Base-by-base conservation (phyloP, 2,113 vertebrate species). In the Entomyzon cyanotis region DNA sequence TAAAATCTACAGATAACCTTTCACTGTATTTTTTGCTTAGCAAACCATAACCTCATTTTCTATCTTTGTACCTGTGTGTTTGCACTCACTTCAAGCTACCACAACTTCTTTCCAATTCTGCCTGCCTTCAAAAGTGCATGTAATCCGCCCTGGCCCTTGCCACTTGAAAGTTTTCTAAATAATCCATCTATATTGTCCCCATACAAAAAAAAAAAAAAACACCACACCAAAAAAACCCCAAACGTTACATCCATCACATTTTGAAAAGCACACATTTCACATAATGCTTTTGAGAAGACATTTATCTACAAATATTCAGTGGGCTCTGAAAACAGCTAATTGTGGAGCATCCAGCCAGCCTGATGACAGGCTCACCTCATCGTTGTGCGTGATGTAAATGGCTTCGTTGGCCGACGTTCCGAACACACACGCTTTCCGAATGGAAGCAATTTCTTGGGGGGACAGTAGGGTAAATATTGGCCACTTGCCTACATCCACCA, bases 401-500 rank as follows among this genome's bases (percentile, higher is more conserved):
- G 99, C 99, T 95, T 99, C 99, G 3, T 99, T 99, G 83, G 99
- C 99, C 11, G 98, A 99, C 1, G 98, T 98, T 30, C 99, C 99
- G 52, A 99, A 99, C n/a, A 99, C 98, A 4, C 99, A 99, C 0
- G 99, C 99, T 71, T 99, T 99, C 68, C 98, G 96, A 90, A 99
- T 98, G 15, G 98, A 98, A 21, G 98, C 93, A 20, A 99, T 97
- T 74, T 99, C 99, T 90, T 99, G 98, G 27, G 98, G 97, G 5
- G 98, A 98, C 93, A 99, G 97, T 33, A 99, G 97, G 76, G 98
- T 99, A 96, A 99, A 99, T 76, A 99, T 98, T 18, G 99, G 99
- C 99, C 99, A 99, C 95, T 99, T 99, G 63, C 98, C 98, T 37
- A 99, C 98, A 92, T 99, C 99, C 97, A 99, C 99, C 99, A 99